Base-by-base conservation (phyloP, 1,140 invertebrate species). In the Heliconius hewitsoni region DNA sequence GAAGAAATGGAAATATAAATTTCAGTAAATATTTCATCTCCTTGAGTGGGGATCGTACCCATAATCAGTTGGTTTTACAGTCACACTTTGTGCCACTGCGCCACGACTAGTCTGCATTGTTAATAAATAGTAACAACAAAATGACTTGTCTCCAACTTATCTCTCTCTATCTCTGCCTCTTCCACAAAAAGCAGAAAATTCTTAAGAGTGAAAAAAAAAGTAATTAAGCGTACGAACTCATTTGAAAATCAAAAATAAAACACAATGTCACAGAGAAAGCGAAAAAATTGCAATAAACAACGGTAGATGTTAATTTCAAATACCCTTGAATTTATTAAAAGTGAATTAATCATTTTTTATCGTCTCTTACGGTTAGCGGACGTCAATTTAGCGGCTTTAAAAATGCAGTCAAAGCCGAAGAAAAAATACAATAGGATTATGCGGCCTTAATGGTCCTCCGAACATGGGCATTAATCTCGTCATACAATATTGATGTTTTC, bases 391-490 rank as follows among this genome's bases (percentile, higher is more conserved):
- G 86, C 83, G 87, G 88, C 86, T 85, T 85, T 84, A 81, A 85
- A 85, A 81, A 86, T 82, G 84, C 83, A 85, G 73, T 87, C 84
- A 88, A 90, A 87, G 84, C 77, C 83, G 50, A 79, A 85, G 86
- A 93, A 93, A 90, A 93, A 94, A 92, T 81, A 93, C 93, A 94
- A 93, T 94, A 87, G 91, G 82, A 92, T 93, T 92, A 93, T 92
- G 83, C 89, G 85, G 86, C 82, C 87, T 88, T 92, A 94, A 92
- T 93, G 93, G 91, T 86, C 87, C 77, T 77, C 87, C 87, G 84
- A 93, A 94, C 93, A 94, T 93, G 91, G 91, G 91, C 92, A 94
- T 94, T 93, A 92, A 93, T 91, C 89, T 91, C 87, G 84, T 93
- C 92, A 94, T 94, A 91, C 91, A 94, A 93, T 93, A 93, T 93